Percentiles rank a stretch among this genome's conserved stretches.
Evolutionary conservation across 2,888 invertebrate genomes (phyloP).

Genomic region (Deilephila porcellus): DNA sequence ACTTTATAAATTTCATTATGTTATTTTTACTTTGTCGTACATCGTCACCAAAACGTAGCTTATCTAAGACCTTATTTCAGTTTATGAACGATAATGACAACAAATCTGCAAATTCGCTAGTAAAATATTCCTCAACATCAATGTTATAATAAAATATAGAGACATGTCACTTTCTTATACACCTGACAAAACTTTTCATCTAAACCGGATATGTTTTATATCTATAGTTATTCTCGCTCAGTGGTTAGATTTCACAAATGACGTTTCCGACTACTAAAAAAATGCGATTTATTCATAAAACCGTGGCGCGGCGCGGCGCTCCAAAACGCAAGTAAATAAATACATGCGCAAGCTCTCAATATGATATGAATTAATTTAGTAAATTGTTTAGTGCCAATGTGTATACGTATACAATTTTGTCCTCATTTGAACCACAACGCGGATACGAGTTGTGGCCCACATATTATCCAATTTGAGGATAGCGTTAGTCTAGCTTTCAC

Average conservation of each 20-base stretch:
- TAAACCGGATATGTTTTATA: too few species aligned
- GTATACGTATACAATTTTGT: constrained; percentile 35
- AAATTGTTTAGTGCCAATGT: constrained; percentile 12
- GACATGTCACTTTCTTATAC: too few species aligned
- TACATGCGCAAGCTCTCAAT: neutral
- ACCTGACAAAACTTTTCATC: too few species aligned
- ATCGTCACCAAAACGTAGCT: constrained; percentile 14
- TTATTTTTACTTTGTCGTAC: constrained; percentile 22
- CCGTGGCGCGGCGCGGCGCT: neutral
- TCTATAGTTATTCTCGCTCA: too few species aligned
- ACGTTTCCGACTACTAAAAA: neutral
- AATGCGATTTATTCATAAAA: neutral
- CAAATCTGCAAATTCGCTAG: too few species aligned
- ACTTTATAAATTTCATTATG: constrained; percentile 24
- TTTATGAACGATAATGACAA: neutral
- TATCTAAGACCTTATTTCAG: constrained; percentile 8
- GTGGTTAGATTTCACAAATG: too few species aligned
- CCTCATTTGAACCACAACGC: constrained; percentile 32
- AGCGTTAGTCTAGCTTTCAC: constrained; percentile 32
- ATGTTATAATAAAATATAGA: too few species aligned
- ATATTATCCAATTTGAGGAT: constrained; percentile 36
- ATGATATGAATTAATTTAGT: constrained; percentile 11
- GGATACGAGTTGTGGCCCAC: constrained; percentile 30
- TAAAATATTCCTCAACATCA: too few species aligned
- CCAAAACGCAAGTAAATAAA: neutral